A percentile compares a stretch with the other conserved stretches of the same genome.
Evolutionary conservation across 2,113 vertebrate genomes (phyloP).

Genomic region (Podarcis muralis): DNA sequence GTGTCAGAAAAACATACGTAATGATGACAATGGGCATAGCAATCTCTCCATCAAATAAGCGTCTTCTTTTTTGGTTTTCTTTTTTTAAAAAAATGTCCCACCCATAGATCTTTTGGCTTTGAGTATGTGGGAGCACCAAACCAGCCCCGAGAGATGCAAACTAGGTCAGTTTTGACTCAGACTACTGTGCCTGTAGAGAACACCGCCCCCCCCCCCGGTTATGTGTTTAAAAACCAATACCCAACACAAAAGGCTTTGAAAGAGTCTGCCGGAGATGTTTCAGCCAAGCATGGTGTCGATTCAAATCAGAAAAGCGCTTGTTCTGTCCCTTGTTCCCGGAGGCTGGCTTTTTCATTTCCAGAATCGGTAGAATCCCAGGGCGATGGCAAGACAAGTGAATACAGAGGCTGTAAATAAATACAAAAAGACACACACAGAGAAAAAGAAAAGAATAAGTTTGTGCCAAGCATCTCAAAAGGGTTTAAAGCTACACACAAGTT

Average conservation of each 20-base stretch:
- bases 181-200: background rate
- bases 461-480: no score
- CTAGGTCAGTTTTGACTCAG: no score
- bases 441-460: background rate
- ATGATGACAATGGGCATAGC: no score
- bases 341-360: constrained; percentile 79
- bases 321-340: background rate
- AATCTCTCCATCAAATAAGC: background rate
- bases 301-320: background rate
- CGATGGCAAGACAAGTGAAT: constrained; percentile 91
- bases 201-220: background rate
- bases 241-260: background rate
- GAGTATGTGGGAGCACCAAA: background rate
- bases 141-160: background rate
- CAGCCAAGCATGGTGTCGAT: rapidly evolving
- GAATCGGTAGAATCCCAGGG: constrained; percentile 89
- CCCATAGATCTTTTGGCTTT: background rate
- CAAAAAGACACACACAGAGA: constrained; percentile 18
- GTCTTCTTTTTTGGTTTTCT: background rate
- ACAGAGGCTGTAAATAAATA: constrained; percentile 79
- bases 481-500: background rate
- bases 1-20: background rate
- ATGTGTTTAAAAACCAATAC: background rate
- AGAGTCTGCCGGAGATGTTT: background rate
- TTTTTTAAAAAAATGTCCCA: background rate